phyloP scores from a whole-genome alignment of 2,888 invertebrate genomes.

The Callyntrura sp. region DNA sequence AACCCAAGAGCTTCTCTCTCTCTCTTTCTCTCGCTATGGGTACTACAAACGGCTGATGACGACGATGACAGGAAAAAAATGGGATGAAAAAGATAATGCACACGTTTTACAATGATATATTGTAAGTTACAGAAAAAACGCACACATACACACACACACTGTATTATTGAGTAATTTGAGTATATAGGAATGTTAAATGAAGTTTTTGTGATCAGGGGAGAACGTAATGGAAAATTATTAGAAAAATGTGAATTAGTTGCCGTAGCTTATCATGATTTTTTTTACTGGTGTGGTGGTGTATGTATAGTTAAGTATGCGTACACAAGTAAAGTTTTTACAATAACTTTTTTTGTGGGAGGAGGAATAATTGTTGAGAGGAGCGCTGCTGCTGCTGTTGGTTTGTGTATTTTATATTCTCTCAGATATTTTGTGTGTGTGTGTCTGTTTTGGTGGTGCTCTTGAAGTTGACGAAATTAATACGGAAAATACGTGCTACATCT shows the following conservation, averaged over 20 bases:
- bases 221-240: no score
- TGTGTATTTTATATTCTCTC: no score
- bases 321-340: background rate
- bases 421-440: no score
- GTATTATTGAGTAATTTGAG: no score
- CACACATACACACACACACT: background rate
- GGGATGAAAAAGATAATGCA: constrained; percentile 62
- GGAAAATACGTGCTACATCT: constrained; percentile 72
- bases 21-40: background rate
- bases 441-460: constrained; percentile 3
- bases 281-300: background rate
- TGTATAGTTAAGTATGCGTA: background rate
- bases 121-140: no score
- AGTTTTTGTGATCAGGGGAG: no score
- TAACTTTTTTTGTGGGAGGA: background rate
- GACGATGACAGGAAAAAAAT: constrained; percentile 58
- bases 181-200: background rate
- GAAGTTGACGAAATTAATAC: background rate
- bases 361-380: no score
- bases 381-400: no score
- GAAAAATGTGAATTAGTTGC: no score
- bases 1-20: constrained; percentile 61
- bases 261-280: no score
- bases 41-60: constrained; percentile 33
- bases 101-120: background rate